Conservation (phyloP, 2,113 vertebrate species). For the Brevimyrus niger region DNA sequence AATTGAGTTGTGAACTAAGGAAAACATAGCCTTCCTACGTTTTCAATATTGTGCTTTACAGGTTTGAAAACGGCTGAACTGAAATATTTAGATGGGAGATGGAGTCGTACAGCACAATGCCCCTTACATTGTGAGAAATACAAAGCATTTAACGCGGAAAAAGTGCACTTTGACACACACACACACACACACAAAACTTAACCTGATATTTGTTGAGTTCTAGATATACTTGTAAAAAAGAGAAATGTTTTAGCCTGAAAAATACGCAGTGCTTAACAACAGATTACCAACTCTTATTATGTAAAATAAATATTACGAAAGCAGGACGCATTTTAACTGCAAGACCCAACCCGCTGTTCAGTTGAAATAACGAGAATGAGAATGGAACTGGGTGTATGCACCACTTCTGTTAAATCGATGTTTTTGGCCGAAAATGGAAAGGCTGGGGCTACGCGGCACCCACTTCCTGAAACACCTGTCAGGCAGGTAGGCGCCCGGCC, state of each 20-base stretch:
- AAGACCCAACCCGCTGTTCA: neutral
- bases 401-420: neutral
- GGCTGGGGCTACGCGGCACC: neutral
- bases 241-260: neutral
- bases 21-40: neutral
- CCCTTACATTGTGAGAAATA: neutral
- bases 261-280: neutral
- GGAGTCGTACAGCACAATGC: neutral
- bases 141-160: neutral
- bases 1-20: neutral
- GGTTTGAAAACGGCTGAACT: neutral
- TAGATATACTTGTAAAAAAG: neutral
- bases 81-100: neutral
- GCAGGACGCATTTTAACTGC: neutral
- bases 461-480: constrained; percentile 38
- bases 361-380: neutral
- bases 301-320: neutral
- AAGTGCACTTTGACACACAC: neutral
- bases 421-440: neutral
- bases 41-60: neutral
- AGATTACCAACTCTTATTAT: neutral
- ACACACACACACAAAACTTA: neutral
- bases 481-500: constrained; percentile 16
- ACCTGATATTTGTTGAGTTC: neutral
- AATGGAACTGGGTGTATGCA: neutral